phyloP scores from a whole-genome alignment of 2,113 vertebrate species.

The Hiodon tergisus region DNA sequence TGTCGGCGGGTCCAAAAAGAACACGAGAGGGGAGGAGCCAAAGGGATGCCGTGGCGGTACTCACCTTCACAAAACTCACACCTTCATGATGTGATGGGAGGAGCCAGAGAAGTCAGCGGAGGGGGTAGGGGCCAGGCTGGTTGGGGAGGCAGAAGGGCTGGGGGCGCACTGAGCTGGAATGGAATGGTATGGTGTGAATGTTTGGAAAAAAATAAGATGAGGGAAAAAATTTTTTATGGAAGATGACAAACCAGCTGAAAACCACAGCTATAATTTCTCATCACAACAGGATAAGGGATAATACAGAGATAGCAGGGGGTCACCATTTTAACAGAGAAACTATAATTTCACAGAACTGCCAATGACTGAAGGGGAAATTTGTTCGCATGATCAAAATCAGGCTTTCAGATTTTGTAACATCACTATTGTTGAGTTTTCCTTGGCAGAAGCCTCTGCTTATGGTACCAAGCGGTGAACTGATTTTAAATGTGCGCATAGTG shows the following conservation, averaged over 20 bases:
- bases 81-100: conserved; percentile 79
- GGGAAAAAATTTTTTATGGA: conserved; percentile 19
- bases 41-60: conserved; percentile 43
- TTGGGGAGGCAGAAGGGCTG: conserved; percentile 79
- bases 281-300: conserved; percentile 1
- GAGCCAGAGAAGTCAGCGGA: conserved; percentile 73
- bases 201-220: conserved; percentile 37
- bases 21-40: background rate
- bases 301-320: conserved; percentile 6
- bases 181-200: conserved; percentile 36
- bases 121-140: conserved; percentile 76
- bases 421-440: background rate
- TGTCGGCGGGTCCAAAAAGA: conserved; percentile 1
- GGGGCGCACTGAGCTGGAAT: conserved; percentile 80
- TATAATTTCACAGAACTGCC: conserved; percentile 18
- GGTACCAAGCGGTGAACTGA: background rate
- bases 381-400: background rate
- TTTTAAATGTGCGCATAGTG: background rate
- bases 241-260: conserved; percentile 5
- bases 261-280: background rate
- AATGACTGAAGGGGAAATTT: background rate
- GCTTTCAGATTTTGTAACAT: background rate
- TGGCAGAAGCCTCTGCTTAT: background rate
- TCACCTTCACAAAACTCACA: conserved; percentile 82
- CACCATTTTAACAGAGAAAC: conserved; percentile 6